These are phyloP conservation scores for Alexandromys fortis DNA, from an alignment of 2,113 vertebrate genomes.

Conservation along the genomic window DNA sequence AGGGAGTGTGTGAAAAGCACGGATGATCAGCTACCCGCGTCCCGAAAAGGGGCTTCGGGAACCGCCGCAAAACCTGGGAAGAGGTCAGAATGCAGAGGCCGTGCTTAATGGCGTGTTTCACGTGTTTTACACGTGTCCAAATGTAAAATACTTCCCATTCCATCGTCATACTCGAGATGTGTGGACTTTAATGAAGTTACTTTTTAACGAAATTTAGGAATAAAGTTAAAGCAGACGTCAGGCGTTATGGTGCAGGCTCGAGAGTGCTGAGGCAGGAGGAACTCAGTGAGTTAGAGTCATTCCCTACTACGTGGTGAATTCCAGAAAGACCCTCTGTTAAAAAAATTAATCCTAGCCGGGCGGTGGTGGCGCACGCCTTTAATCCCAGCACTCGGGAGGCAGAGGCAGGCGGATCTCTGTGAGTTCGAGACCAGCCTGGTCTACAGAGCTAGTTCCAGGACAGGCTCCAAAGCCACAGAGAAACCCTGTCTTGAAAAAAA, in stretches of 20 bases:
- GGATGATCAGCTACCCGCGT: not conserved
- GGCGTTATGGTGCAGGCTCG: not conserved
- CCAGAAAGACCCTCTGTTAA: not conserved
- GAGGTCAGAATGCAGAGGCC: not conserved
- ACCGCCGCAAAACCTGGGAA: not conserved
- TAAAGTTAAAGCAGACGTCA: not conserved
- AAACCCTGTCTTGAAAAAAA: too few species aligned
- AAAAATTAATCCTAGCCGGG: too few species aligned
- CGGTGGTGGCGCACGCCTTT: too few species aligned
- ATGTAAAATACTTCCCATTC: not conserved
- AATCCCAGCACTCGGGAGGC: too few species aligned
- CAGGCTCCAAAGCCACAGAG: too few species aligned
- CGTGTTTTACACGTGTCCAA: too few species aligned
- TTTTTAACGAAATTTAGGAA: constrained; percentile 35
- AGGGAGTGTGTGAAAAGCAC: not conserved
- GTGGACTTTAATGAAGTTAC: not conserved
- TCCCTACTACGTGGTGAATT: not conserved
- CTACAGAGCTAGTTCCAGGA: too few species aligned
- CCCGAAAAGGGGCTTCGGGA: not conserved
- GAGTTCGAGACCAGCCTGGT: too few species aligned
- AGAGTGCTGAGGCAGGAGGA: not conserved
- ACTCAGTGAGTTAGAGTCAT: not conserved
- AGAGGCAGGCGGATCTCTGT: too few species aligned
- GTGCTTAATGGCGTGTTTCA: not conserved
- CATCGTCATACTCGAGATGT: not conserved